These are phyloP conservation scores for Mola mola DNA, from an alignment of 2,113 vertebrate genomes.

Conservation along the genomic window DNA sequence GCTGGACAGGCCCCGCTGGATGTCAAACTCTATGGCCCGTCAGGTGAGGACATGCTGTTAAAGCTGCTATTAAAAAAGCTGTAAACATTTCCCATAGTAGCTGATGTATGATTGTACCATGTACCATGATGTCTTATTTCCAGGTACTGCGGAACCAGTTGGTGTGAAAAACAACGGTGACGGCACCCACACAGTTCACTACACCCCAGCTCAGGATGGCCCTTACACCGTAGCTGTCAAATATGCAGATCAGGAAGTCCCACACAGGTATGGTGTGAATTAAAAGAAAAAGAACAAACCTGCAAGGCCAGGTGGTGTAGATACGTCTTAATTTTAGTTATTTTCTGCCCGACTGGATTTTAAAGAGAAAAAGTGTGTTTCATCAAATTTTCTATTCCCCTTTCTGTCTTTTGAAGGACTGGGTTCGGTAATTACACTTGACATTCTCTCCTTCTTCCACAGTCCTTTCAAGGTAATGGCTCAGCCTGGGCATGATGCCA, in stretches of 20 bases:
- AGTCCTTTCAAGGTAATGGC: slow-evolving; percentile 95
- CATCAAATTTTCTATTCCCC: slow-evolving; percentile 11
- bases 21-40: slow-evolving; percentile 88
- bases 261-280: slow-evolving; percentile 85
- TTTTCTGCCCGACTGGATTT: slow-evolving; percentile 17
- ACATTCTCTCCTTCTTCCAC: slow-evolving; percentile 33
- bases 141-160: slow-evolving; percentile 88
- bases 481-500: slow-evolving; percentile 91
- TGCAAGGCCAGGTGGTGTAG: slow-evolving; percentile 11
- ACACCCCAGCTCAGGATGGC: slow-evolving; percentile 89
- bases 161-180: slow-evolving; percentile 91
- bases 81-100: not conserved
- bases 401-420: slow-evolving; percentile 29
- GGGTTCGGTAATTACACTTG: slow-evolving; percentile 38
- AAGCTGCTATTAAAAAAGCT: not conserved
- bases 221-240: slow-evolving; percentile 92
- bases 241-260: slow-evolving; percentile 92
- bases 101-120: not conserved
- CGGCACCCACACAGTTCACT: slow-evolving; percentile 91
- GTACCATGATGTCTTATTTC: slow-evolving; percentile 15
- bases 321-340: slow-evolving; percentile 42
- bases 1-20: slow-evolving; percentile 90
- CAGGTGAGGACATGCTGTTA: slow-evolving; percentile 76
- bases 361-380: slow-evolving; percentile 3
- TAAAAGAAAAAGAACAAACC: not conserved